Evolutionary conservation across 1,140 invertebrate genomes (phyloP).

Genomic region (Schlechtendalia chinensis): DNA sequence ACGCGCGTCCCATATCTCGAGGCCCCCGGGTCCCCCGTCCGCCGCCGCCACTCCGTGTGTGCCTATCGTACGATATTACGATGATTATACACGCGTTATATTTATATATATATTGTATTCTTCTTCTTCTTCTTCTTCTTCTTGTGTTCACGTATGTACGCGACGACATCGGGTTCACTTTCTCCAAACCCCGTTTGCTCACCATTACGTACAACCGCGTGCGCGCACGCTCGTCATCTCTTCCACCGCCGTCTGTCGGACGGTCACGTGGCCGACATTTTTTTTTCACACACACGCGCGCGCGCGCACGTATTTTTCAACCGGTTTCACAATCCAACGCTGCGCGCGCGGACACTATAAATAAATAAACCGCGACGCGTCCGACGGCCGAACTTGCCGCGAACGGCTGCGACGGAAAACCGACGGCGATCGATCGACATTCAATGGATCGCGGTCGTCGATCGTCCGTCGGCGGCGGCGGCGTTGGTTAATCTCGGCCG

Average conservation of each 20-base stretch:
- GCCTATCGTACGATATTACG: neutral
- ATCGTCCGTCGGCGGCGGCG: too few species aligned
- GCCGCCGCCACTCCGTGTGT: neutral
- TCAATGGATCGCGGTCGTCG: too few species aligned
- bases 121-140: conserved; percentile 22
- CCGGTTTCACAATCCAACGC: conserved; percentile 32
- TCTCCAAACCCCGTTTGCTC: conserved; percentile 40
- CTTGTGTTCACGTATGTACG: neutral
- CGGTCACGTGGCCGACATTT: conserved; percentile 33
- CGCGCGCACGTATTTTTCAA: neutral
- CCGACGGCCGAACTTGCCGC: neutral
- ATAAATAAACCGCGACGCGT: neutral
- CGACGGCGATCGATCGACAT: too few species aligned
- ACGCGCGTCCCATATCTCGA: conserved; percentile 26
- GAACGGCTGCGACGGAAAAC: neutral
- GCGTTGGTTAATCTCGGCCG: too few species aligned
- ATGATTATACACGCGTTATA: conserved; percentile 15
- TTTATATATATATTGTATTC: conserved; percentile 15
- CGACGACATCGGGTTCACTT: conserved; percentile 29
- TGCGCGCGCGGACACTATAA: neutral
- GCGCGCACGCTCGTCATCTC: neutral
- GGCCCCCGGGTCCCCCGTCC: neutral
- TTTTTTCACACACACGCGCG: too few species aligned
- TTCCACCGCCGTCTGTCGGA: conserved; percentile 18
- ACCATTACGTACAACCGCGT: conserved; percentile 17